Evolutionary conservation across 2,888 invertebrate genomes (phyloP), one percentile per base, ranked within the genome.

Genomic region (Prosopocoilus inquinatus): DNA sequence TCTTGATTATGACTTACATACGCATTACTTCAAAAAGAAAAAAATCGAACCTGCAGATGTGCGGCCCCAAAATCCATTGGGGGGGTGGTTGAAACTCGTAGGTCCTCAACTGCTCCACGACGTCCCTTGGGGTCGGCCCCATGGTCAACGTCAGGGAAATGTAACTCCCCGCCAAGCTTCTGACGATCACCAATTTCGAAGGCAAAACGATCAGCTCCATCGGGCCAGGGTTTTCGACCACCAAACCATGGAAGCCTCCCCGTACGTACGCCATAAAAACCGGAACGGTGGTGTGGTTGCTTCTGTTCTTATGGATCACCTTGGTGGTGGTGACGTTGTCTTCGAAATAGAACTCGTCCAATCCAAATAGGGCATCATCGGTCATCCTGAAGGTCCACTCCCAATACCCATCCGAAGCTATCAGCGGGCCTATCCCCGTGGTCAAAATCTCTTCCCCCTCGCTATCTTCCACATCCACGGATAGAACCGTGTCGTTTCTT

Each of bases 341-440:
- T 12, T 63, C 72, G 1, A 83, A 61, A 9, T 79, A 78, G 51
- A 82, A 74, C 64, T 81, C 78, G 13, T 82, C 84, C 1, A 86
- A 70, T 0, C 85, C 86, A 57, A 80, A 85, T 65, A 85, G 75
- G 0, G 76, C 71, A 51, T 79, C 78, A 13, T 81, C 75, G 0
- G 81, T 81, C 32, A 86, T 63, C 59, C 77, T 79, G 12, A 86
- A 76, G 0, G 81, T 76, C 65, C 84, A 78, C 70, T 86, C 86
- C 83, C 84, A 84, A 63, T 84, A 85, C 41, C 80, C 75, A 15
- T 82, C 72, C 0, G 84, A 81, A 2, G 83, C 81, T 55, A 86
- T 82, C 0, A 85, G 60, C 0, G 86, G 84, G 0, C 85, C 85
- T 58, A 78, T 73, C 0, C 79, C 70, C 0, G 84, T 84, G 32